These are phyloP conservation scores for Leptosomus discolor DNA, from an alignment of 2,113 vertebrate genomes.

Conservation along the genomic window DNA sequence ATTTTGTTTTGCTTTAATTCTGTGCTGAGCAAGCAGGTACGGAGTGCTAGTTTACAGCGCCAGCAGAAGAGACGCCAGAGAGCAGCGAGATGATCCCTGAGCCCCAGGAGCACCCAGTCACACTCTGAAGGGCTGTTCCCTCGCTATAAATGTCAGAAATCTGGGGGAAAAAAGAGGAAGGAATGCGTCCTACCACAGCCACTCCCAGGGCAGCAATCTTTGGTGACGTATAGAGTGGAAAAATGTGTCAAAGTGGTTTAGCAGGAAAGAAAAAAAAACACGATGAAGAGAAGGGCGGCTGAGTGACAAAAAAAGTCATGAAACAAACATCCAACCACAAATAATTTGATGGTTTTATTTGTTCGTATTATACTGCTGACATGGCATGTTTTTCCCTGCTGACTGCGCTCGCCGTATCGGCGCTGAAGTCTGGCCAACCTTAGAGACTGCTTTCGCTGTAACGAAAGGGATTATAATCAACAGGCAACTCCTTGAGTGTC, in stretches of 20 bases:
- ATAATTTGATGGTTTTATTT: slow-evolving; percentile 37
- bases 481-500: background rate
- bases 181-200: background rate
- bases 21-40: background rate
- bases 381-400: background rate
- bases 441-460: background rate
- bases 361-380: slow-evolving; percentile 11
- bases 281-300: background rate
- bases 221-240: background rate
- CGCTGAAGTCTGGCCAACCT: background rate
- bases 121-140: background rate
- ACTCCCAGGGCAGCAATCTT: slow-evolving; percentile 1
- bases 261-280: background rate
- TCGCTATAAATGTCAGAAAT: background rate
- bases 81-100: background rate
- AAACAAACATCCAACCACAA: slow-evolving; percentile 61
- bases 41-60: accelerated
- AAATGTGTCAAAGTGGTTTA: slow-evolving; percentile 13
- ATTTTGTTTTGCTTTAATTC: background rate
- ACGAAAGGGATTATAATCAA: background rate
- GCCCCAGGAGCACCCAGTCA: accelerated
- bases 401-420: background rate
- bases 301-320: slow-evolving; percentile 39
- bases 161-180: background rate
- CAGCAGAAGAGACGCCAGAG: background rate